Base-by-base conservation (phyloP, 2,113 vertebrate genomes). In the Strigops habroptila region DNA sequence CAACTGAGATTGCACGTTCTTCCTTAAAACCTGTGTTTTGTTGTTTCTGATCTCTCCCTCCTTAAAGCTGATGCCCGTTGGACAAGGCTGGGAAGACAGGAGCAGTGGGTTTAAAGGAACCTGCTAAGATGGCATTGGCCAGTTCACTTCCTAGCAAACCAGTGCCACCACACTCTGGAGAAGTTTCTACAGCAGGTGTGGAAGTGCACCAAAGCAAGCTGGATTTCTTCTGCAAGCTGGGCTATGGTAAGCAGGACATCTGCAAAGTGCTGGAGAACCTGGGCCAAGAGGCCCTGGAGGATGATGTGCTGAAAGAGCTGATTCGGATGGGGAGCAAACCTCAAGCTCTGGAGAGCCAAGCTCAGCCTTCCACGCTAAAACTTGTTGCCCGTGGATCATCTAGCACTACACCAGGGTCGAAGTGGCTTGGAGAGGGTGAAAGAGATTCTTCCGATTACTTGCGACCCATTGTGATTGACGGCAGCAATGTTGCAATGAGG, bases 401-500 rank as follows among this genome's bases (percentile, higher is more conserved):
- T 68, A 85, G 96, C 31, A 23, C 77, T 7, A 14, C 31, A 1
- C 37, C 35, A 2, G 49, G 85, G 15, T 27, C 39, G 4, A 82
- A 53, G 31, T 16, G 35, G 21, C 51, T 41, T 6, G 43, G 86
- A 46, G 96, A 96, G 24, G 95, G 96, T 12, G 55, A 28, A 3
- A 18, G 51, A 8, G 96, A 97, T 22, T 43, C 78, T 0, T 89
- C 81, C 0, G 31, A 76, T 6, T 70, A 74, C 43, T 95, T 99
- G 97, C 98, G 98, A 86, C 97, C 98, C 12, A 98, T 99, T 12
- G 99, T 99, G 55, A 99, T 99, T 1, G 99, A 99, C 1, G 99
- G 99, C 74, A 99, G 99, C 98, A 99, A 99, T 2, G 98, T 99
- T 60, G 99, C 99, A 33, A 99, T 99, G 98, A 99, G 99, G 99